Evolutionary conservation across 2,888 invertebrate genomes (phyloP).

Genomic region (Diaphora mendica): DNA sequence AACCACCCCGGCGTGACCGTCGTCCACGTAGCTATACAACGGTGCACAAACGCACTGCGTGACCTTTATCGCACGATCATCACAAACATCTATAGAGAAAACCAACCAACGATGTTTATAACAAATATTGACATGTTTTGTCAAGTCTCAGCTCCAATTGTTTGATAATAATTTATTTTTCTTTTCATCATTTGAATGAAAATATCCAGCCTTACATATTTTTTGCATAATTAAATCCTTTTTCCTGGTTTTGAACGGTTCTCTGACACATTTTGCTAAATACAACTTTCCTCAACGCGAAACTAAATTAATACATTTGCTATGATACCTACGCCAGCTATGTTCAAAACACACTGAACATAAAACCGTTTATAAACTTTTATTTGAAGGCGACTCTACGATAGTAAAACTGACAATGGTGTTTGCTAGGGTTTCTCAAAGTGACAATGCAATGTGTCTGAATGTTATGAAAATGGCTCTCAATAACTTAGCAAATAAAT

Average conservation of each 20-base stretch:
- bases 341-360: slow-evolving; percentile 19
- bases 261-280: not conserved
- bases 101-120: not conserved
- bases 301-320: not conserved
- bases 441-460: not conserved
- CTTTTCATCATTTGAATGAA: slow-evolving; percentile 2
- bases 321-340: not conserved
- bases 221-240: slow-evolving; percentile 4
- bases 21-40: slow-evolving; percentile 23
- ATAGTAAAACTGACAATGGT: slow-evolving; percentile 15
- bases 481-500: not conserved
- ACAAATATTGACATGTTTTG: slow-evolving; percentile 10
- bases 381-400: slow-evolving; percentile 10
- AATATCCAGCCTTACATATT: not conserved
- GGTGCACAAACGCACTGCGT: slow-evolving; percentile 31
- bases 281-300: not conserved
- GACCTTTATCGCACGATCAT: slow-evolving; percentile 15
- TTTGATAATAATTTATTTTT: slow-evolving; percentile 6
- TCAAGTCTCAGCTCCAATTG: slow-evolving; percentile 8
- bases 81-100: not conserved
- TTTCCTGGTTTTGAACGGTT: not conserved
- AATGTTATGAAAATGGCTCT: not conserved
- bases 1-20: slow-evolving; percentile 51
- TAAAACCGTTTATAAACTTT: slow-evolving; percentile 11
- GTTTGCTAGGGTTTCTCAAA: not conserved